These are phyloP conservation scores for Boloria euphrosyne DNA, from an alignment of 2,888 invertebrate genomes.

Conservation along the genomic window DNA sequence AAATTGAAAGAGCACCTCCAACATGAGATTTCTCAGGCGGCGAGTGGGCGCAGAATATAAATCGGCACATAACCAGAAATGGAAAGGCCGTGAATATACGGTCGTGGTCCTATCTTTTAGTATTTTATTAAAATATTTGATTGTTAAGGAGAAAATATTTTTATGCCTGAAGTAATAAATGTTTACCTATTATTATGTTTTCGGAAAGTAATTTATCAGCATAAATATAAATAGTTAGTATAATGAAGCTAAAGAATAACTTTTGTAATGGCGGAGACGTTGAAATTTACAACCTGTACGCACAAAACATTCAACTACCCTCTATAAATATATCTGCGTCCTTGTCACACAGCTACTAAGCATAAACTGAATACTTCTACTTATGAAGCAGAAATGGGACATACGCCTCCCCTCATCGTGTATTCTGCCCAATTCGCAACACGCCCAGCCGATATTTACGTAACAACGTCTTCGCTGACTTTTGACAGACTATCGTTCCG, in stretches of 20 bases:
- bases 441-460: slow-evolving; percentile 79
- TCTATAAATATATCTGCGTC: slow-evolving; percentile 35
- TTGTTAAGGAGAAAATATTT: neutral
- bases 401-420: slow-evolving; percentile 73
- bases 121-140: slow-evolving; percentile 21
- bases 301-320: slow-evolving; percentile 30
- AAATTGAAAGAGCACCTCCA: slow-evolving; percentile 83
- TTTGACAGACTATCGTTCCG: slow-evolving; percentile 64
- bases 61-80: slow-evolving; percentile 81
- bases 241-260: neutral
- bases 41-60: slow-evolving; percentile 82
- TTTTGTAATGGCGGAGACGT: neutral
- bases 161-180: neutral
- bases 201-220: neutral
- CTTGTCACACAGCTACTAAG: slow-evolving; percentile 47
- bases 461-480: slow-evolving; percentile 74
- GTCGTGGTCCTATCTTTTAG: slow-evolving; percentile 60
- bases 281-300: slow-evolving; percentile 21
- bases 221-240: neutral
- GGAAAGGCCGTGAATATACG: slow-evolving; percentile 78
- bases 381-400: slow-evolving; percentile 67
- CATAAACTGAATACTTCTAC: slow-evolving; percentile 68
- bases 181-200: too few species aligned
- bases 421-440: slow-evolving; percentile 78
- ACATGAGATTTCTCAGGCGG: slow-evolving; percentile 82